Base-by-base conservation (phyloP, 2,113 vertebrate genomes). In the Oncorhynchus clarkii region DNA sequence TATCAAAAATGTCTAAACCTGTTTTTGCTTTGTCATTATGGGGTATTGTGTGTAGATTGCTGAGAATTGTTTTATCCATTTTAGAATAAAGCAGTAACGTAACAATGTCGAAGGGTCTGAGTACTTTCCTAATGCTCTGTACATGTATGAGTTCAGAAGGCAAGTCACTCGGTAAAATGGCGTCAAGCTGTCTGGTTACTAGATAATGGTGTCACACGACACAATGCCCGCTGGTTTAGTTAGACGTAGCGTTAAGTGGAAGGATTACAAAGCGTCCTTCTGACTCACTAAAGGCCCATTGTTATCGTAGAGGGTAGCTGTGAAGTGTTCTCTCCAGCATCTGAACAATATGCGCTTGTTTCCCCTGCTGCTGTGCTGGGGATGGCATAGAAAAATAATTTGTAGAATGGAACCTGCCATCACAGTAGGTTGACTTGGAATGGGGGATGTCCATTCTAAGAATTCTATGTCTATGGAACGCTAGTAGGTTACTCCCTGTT, bases 321-420 rank as follows among this genome's bases (percentile, higher is more conserved):
- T 88, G 88, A 91, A 85, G 88, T 86, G 86, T 88, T 90, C 88
- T 89, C 85, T 89, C 85, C 90, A 85, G 85, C 85, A 78, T 88
- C 83, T 79, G 86, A 89, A 93, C 92, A 93, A 92, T 91, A 89
- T 87, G 86, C 76, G 85, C 91, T 91, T 93, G 92, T 93, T 88
- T 76, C 85, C 86, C 85, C 74, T 85, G 85, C 84, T 71, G 85
- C 89, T 87, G 87, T 80, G 87, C 80, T 60, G 74, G 85, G 87
- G 88, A 88, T 54, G 51, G 51, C 51, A 18, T 54, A 54, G 51
- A 54, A 5, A 14, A 16, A 54, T 14, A 5, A 18, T 18, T 18
- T 18, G 39, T 54, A 18, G 51, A 16, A 54, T 45, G 39, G 51
- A 54, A 18, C 12, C 16, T 18, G 51, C 12, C 4, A 54, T 54